These are phyloP conservation scores for Cryptotermes secundus DNA, from an alignment of 1,140 invertebrate species.

Conservation along the genomic window DNA sequence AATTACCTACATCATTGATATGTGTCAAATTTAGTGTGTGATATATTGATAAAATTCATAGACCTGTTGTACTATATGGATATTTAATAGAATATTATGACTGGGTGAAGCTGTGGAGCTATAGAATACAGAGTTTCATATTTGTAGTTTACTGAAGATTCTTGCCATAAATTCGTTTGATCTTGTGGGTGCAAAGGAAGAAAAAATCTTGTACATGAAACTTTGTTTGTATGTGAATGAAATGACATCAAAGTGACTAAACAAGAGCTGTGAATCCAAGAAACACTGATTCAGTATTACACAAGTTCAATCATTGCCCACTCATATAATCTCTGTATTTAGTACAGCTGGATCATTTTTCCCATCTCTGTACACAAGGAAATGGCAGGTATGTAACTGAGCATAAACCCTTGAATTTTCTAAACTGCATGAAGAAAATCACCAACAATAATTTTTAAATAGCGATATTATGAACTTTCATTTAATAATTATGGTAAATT, in stretches of 20 bases:
- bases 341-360: neutral
- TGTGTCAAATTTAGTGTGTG: constrained; percentile 17
- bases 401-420: neutral
- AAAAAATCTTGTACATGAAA: neutral
- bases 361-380: neutral
- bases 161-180: neutral
- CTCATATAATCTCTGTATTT: neutral
- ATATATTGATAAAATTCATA: neutral
- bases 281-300: neutral
- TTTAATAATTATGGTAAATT: too few species aligned
- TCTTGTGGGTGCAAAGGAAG: neutral
- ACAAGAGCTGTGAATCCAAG: neutral
- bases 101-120: neutral
- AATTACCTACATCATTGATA: neutral
- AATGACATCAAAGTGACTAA: neutral
- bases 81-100: constrained; percentile 13
- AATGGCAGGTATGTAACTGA: neutral
- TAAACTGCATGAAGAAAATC: neutral
- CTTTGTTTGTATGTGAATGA: neutral
- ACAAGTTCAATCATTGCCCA: neutral
- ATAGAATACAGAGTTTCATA: neutral
- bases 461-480: too few species aligned
- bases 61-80: constrained; percentile 1
- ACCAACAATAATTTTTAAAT: too few species aligned
- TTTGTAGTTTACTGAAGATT: neutral